phyloP scores from a whole-genome alignment of 2,113 vertebrate species.

The Xiphophorus hellerii region DNA sequence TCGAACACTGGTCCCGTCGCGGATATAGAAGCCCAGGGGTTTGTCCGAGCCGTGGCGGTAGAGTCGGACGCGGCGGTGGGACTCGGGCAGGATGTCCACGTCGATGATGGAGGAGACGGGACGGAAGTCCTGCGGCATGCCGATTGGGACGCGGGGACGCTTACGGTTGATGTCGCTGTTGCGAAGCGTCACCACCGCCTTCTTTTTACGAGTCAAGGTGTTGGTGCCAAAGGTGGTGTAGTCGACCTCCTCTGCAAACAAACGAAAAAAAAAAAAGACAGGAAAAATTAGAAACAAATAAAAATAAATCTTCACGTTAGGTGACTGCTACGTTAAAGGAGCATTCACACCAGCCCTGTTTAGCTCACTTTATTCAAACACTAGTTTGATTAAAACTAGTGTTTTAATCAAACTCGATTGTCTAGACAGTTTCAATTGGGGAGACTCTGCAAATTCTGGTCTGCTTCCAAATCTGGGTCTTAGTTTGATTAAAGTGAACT shows the following conservation, averaged over 20 bases:
- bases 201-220: conserved; percentile 89
- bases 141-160: conserved; percentile 90
- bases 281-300: conserved; percentile 3
- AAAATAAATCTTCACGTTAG: neutral
- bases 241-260: conserved; percentile 92
- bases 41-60: conserved; percentile 95
- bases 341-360: no score
- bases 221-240: conserved; percentile 89
- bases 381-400: no score
- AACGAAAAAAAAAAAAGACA: neutral
- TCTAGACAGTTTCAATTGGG: no score
- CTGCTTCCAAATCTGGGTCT: no score
- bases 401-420: no score
- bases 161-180: conserved; percentile 92
- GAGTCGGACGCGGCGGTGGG: conserved; percentile 91
- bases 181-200: conserved; percentile 88
- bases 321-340: no score
- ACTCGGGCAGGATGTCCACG: conserved; percentile 96
- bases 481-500: no score
- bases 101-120: conserved; percentile 98
- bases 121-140: conserved; percentile 95
- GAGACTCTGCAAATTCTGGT: no score
- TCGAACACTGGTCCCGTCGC: conserved; percentile 93
- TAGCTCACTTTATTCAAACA: no score
- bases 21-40: conserved; percentile 96